Conservation (phyloP, 2,113 vertebrate species). For the Motacilla tschutschensis region DNA sequence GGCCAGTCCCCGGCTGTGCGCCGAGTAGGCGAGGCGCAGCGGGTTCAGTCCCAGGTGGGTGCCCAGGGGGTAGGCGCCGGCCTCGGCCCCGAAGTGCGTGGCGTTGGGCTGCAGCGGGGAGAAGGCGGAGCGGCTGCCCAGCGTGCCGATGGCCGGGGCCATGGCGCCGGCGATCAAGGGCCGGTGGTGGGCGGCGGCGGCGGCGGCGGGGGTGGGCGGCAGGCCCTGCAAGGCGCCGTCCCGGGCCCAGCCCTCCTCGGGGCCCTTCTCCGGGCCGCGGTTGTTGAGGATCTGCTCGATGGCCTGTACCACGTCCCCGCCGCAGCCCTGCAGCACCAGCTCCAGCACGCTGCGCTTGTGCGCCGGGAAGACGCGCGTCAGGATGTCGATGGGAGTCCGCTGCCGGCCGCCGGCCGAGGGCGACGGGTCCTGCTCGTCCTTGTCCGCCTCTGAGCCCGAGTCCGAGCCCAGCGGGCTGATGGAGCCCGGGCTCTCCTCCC, state of each 20-base stretch:
- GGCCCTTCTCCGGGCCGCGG: constrained; percentile 70
- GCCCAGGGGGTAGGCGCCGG: constrained; percentile 86
- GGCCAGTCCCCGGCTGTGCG: constrained; percentile 94
- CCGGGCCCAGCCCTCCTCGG: constrained; percentile 86
- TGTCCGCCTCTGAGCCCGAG: constrained; percentile 93
- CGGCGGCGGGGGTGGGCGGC: constrained; percentile 69
- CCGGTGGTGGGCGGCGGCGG: constrained; percentile 79
- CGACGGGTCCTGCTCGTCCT: constrained; percentile 88
- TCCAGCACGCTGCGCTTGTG: constrained; percentile 95
- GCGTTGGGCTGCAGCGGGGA: constrained; percentile 94
- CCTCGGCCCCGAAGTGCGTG: constrained; percentile 89
- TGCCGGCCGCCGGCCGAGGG: constrained; percentile 76
- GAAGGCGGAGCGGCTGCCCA: constrained; percentile 95
- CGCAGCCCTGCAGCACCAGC: constrained; percentile 95
- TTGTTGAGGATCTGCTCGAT: constrained; percentile 99
- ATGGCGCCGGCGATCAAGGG: constrained; percentile 90
- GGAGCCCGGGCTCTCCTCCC: constrained; percentile 85
- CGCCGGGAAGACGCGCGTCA: constrained; percentile 94
- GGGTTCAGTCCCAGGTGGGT: constrained; percentile 94
- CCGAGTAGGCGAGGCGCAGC: constrained; percentile 93
- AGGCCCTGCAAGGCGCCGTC: constrained; percentile 79
- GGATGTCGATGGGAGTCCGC: constrained; percentile 96
- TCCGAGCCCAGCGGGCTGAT: constrained; percentile 92
- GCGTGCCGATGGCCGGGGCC: constrained; percentile 81
- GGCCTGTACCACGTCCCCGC: constrained; percentile 97